Percentiles rank a stretch among this genome's conserved stretches.
Conservation (phyloP, 2,888 invertebrate species). For the Lepidocyrtoides sp. region DNA sequence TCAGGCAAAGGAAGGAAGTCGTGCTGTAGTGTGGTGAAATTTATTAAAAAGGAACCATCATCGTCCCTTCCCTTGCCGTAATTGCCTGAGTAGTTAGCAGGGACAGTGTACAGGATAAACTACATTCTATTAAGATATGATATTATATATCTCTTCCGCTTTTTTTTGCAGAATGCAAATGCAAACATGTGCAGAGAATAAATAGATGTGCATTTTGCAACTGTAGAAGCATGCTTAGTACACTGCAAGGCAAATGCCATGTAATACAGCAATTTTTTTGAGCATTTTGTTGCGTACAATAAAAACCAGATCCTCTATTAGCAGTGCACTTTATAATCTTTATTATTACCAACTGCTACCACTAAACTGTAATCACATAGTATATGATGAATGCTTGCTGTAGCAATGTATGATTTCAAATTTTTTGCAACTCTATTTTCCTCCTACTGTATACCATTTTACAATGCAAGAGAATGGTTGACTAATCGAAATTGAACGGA, state of each 20-base stretch:
- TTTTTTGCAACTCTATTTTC: not conserved
- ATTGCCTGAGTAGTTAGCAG: slow-evolving; percentile 24
- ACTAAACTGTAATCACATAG: not conserved
- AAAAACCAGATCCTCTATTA: slow-evolving; percentile 41
- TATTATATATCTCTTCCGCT: not conserved
- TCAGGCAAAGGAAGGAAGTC: slow-evolving; percentile 44
- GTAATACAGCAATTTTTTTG: not conserved
- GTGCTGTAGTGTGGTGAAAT: slow-evolving; percentile 50
- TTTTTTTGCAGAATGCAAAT: no score
- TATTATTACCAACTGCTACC: not conserved
- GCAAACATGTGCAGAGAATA: not conserved
- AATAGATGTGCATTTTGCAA: not conserved
- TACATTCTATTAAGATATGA: not conserved
- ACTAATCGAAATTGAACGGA: slow-evolving; percentile 55
- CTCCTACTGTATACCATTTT: not conserved
- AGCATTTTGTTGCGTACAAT: not conserved
- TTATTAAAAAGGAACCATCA: slow-evolving; percentile 56
- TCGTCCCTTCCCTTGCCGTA: not conserved
- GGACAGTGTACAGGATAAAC: not conserved
- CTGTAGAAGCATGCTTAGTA: no score
- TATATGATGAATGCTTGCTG: not conserved
- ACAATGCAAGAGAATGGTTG: not conserved
- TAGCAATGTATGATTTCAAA: slow-evolving; percentile 16
- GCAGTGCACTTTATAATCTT: no score
- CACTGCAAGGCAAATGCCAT: no score